Evolutionary conservation across 2,797 vertebrate genomes (phyloP), one percentile per base, ranked within the genome.

Genomic region (Holocentrus rufus): DNA sequence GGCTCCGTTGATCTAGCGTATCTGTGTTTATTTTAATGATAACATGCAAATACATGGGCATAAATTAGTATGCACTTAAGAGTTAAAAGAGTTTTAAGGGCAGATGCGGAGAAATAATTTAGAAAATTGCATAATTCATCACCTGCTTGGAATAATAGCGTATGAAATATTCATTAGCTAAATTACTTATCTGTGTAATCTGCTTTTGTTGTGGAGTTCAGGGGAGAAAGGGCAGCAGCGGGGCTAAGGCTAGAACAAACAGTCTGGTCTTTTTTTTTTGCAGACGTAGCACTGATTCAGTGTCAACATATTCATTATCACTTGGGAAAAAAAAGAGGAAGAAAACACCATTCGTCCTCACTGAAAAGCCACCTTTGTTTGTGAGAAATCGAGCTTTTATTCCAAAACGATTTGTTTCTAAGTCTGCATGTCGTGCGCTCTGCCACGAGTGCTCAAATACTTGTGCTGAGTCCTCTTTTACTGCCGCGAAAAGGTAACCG

Each of bases 161-260:
- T 34, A 85, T 92, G 71, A 92, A 93, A 94, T 93, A 93, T 93
- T 88, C 85, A 93, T 91, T 77, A 74, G 77, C 59, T 70, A 88
- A 91, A 91, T 91, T 82, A 88, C 85, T 82, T 88, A 84, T 87
- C 79, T 79, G 25, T 85, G 69, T 87, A 88, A 90, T 92, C 77
- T 86, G 85, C 87, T 85, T 88, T 80, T 89, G 85, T 93, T 91
- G 70, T 88, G 10, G 71, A 69, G 87, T 88, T 90, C 81, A 85
- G 72, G 71, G 82, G 77, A 80, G 80, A 82, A 86, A 83, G 83
- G 88, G 76, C 84, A 81, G 49, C 46, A 30, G 75, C 49, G 7
- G 64, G 71, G 82, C 81, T 67, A 50, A 80, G 76, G 69, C 59
- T n/a, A 50, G 52, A 90, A 79, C 84, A 79, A 88, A 88, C 58